Conservation (phyloP, 2,888 invertebrate genomes). For the Caenorhabditis sp. region DNA sequence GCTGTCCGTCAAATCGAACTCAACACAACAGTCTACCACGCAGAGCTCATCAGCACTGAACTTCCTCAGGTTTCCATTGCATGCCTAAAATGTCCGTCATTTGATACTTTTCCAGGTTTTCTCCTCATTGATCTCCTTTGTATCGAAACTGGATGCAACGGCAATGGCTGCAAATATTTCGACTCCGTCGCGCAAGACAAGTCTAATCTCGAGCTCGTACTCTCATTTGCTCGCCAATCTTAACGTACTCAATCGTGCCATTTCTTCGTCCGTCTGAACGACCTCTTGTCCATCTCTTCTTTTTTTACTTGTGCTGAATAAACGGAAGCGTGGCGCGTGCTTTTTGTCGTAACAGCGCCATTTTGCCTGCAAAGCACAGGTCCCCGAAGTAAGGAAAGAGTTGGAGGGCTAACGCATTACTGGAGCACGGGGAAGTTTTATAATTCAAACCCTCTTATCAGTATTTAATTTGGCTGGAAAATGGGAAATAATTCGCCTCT, state of each 20-base stretch:
- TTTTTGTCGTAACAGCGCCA: too few species aligned
- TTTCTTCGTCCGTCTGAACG: conserved; percentile 34
- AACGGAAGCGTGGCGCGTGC: conserved; percentile 7
- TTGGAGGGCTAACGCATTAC: too few species aligned
- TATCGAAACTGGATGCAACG: conserved; percentile 38
- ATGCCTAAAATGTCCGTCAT: neutral
- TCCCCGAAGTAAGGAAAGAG: too few species aligned
- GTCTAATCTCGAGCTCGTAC: conserved; percentile 44
- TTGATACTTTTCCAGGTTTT: conserved; percentile 30
- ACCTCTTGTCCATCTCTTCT: neutral
- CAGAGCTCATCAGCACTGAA: conserved; percentile 38
- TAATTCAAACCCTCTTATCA: too few species aligned
- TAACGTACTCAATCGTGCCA: conserved; percentile 42
- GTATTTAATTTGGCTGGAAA: too few species aligned
- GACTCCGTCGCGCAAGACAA: conserved; percentile 41
- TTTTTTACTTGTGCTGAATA: conserved; percentile 9
- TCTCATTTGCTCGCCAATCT: conserved; percentile 50
- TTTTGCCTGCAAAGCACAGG: too few species aligned
- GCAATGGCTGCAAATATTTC: conserved; percentile 49
- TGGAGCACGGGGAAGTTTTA: too few species aligned
- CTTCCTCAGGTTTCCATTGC: conserved; percentile 48
- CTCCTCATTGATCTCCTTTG: conserved; percentile 40
- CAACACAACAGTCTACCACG: conserved; percentile 40
- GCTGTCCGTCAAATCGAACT: conserved; percentile 21
- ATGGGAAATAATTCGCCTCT: too few species aligned